Conservation (phyloP, 2,888 invertebrate genomes). For the Adelphocoris suturalis region DNA sequence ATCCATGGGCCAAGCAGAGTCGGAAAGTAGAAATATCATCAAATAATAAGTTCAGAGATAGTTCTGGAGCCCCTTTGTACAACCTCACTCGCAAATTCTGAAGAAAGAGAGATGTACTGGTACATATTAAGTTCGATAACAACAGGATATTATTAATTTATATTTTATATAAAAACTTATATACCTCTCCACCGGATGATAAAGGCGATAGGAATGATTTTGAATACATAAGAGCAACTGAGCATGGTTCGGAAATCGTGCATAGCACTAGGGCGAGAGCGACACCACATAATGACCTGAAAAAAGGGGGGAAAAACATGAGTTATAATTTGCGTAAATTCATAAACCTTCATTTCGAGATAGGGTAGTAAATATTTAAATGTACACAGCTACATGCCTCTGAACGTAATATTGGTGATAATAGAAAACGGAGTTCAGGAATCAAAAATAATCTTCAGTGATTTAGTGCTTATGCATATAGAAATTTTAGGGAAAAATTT, state of each 20-base stretch:
- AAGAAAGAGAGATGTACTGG: background rate
- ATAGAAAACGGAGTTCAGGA: too few relatives aligned
- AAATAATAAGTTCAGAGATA: conserved; percentile 41
- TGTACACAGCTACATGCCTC: too few relatives aligned
- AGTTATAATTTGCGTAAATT: background rate
- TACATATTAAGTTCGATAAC: too few relatives aligned
- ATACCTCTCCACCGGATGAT: conserved; percentile 39
- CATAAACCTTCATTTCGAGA: too few relatives aligned
- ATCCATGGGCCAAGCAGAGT: conserved; percentile 71
- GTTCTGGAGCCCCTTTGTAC: conserved; percentile 68
- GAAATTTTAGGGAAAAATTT: too few relatives aligned
- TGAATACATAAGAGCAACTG: conserved; percentile 73
- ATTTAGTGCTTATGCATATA: too few relatives aligned
- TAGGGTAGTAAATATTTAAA: background rate
- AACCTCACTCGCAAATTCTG: conserved; percentile 50
- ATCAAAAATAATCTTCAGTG: too few relatives aligned
- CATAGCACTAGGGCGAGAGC: conserved; percentile 72
- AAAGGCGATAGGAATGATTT: conserved; percentile 71
- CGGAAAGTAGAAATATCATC: conserved; percentile 65
- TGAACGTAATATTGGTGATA: too few relatives aligned
- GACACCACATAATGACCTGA: conserved; percentile 68
- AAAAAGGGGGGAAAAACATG: background rate
- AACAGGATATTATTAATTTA: too few relatives aligned
- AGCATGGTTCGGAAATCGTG: conserved; percentile 71
- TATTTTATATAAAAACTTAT: background rate